phyloP scores from a whole-genome alignment of 2,888 invertebrate genomes.

The Cheilosia vulpina region DNA sequence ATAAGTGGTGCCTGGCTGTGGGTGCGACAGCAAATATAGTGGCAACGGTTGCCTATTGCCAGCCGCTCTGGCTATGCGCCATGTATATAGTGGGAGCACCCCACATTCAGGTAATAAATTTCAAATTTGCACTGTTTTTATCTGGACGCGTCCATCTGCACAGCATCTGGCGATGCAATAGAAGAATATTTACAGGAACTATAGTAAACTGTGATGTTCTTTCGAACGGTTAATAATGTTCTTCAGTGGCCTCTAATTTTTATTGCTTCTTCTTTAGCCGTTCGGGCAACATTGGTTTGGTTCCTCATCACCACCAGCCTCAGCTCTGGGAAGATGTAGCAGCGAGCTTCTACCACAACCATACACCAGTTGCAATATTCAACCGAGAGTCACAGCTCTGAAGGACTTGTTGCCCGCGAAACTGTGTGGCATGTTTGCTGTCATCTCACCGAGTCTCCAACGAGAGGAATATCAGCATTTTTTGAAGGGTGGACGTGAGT shows the following conservation, averaged over 20 bases:
- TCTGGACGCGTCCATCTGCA: conserved; percentile 70
- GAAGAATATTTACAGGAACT: conserved; percentile 45
- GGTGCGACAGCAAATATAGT: conserved; percentile 67
- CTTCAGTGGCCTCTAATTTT: conserved; percentile 72
- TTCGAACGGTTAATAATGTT: conserved; percentile 74
- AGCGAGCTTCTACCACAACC: conserved; percentile 21
- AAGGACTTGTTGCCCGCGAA: conserved; percentile 66
- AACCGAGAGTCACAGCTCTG: conserved; percentile 18
- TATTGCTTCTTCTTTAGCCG: conserved; percentile 57
- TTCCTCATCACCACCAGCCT: conserved; percentile 57
- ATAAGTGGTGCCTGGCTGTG: conserved; percentile 38
- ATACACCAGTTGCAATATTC: not conserved
- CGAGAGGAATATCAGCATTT: conserved; percentile 66
- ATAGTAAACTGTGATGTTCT: conserved; percentile 65
- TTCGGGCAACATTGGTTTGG: conserved; percentile 51
- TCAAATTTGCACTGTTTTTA: conserved; percentile 75
- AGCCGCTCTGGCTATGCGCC: conserved; percentile 8
- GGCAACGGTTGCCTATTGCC: conserved; percentile 32
- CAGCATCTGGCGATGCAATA: conserved; percentile 2
- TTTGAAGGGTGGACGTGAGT: conserved; percentile 75
- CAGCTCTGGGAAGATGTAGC: conserved; percentile 17
- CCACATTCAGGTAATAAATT: conserved; percentile 75
- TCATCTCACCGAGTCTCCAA: conserved; percentile 59
- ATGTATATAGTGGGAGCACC: conserved; percentile 65
- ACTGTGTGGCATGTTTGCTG: conserved; percentile 72